Evolutionary conservation across 2,797 vertebrate genomes (phyloP), one percentile per base, ranked within the genome.

Genomic region (Cyclura pinguis): DNA sequence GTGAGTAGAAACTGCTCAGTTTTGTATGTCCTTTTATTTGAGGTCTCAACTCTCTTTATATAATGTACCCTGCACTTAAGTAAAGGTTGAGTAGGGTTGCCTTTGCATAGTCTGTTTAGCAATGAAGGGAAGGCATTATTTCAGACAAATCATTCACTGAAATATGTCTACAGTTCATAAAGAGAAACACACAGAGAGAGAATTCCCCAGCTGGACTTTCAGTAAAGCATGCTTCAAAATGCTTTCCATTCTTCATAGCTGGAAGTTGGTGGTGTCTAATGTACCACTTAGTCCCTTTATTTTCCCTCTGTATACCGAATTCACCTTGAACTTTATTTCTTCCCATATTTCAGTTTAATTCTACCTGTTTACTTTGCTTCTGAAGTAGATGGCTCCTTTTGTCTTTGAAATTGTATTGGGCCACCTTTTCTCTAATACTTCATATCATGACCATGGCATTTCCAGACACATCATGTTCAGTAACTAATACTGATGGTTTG

Each of bases 401-500:
- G 14, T 38, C 86, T 78, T 1, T 67, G 0, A 69, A 89, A 55
- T 32, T 83, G 16, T 77, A 73, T 16, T 89, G n/a, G 35, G 27
- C 1, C 67, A 4, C n/a, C 72, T 24, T 91, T 90, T 91, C 91
- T 86, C 22, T 52, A 91, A 47, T 84, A 1, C 3, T 35, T 1
- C 0, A 1, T 0, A 0, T 84, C 42, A 64, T 78, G 90, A 86
- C 22, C 67, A 84, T 29, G 12, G 52, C n/a, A 18, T 16, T 93
- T 18, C 1, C 84, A 18, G 38, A 94, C 84, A 90, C 22, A 59
- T 91, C 14, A 50, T 87, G 14, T 93, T 91, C 38, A 69, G 72
- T 78, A 83, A 8, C 8, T 29, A 74, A 50, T 78, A 52, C 16
- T 4, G 6, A 7, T 87, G 7, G 87, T 73, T 95, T 93, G 88